phyloP scores from a whole-genome alignment of 2,797 vertebrate species.

The Decapterus maruadsi region DNA sequence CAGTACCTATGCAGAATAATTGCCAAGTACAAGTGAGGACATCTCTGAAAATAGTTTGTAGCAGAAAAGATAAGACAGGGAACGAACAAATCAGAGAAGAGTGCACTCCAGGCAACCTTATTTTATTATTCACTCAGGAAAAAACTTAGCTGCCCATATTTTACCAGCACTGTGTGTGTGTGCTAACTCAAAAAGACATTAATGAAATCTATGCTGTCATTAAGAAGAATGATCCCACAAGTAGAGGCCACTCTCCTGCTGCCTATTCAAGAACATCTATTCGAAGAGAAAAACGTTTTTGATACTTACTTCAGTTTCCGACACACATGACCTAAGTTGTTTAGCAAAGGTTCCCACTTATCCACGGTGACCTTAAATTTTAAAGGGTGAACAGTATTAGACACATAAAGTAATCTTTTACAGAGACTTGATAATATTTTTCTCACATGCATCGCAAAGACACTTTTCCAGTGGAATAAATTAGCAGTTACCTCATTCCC shows the following conservation, averaged over 20 bases:
- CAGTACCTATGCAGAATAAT: conserved; percentile 51
- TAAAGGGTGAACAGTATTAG: conserved; percentile 7
- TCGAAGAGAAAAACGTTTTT: not conserved
- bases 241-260: not conserved
- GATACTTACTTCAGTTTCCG: conserved; percentile 97
- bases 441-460: not conserved
- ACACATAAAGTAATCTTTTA: not conserved
- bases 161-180: not conserved
- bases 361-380: conserved; percentile 92
- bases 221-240: not conserved
- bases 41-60: conserved; percentile 44
- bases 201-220: not conserved
- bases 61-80: not conserved
- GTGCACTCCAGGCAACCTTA: not conserved
- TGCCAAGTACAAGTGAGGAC: conserved; percentile 31
- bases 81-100: conserved; percentile 38
- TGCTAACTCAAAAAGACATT: not conserved
- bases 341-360: conserved; percentile 98
- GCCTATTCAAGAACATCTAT: not conserved
- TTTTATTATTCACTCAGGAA: conserved; percentile 7
- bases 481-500: conserved; percentile 92
- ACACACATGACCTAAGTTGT: conserved; percentile 98
- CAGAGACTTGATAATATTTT: not conserved
- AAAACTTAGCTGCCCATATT: conserved; percentile 3
- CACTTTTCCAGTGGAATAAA: not conserved